Percentiles rank a stretch among this genome's conserved stretches.
These are phyloP conservation scores for Alloplasta piceator DNA, from an alignment of 2,888 invertebrate species.

Conservation along the genomic window DNA sequence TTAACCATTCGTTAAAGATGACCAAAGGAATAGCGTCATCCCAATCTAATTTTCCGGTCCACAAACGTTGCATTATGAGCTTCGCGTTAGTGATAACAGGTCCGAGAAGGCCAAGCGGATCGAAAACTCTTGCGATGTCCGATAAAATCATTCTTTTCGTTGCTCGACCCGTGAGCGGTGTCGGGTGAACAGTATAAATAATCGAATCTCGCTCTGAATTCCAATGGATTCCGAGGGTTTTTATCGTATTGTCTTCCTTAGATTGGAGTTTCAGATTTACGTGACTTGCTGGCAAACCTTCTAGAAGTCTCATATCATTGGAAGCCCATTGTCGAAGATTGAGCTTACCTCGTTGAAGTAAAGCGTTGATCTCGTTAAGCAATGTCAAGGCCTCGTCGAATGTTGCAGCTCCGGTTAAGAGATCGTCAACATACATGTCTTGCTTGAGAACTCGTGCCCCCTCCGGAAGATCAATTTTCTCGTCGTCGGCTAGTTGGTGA, in stretches of 20 bases:
- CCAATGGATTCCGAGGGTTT: constrained; percentile 57
- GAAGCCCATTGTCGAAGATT: constrained; percentile 54
- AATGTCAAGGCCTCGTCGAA: constrained; percentile 21
- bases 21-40: constrained; percentile 39
- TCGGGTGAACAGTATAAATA: constrained; percentile 47
- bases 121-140: constrained; percentile 37
- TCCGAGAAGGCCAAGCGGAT: constrained; percentile 49
- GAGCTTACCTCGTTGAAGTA: constrained; percentile 16
- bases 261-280: constrained; percentile 26
- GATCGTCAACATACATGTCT: constrained; percentile 53
- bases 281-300: constrained; percentile 22
- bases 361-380: constrained; percentile 26
- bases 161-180: neutral
- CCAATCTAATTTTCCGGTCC: constrained; percentile 37
- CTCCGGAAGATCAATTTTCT: neutral
- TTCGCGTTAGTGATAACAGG: constrained; percentile 46
- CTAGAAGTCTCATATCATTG: constrained; percentile 30
- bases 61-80: constrained; percentile 47
- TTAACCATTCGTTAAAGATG: constrained; percentile 10
- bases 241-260: constrained; percentile 32
- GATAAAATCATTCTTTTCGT: constrained; percentile 55
- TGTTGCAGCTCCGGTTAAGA: constrained; percentile 41
- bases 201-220: constrained; percentile 47
- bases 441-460: constrained; percentile 37
- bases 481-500: constrained; percentile 54